These are phyloP conservation scores for Jacana jacana DNA, from an alignment of 2,113 vertebrate species.

Conservation along the genomic window DNA sequence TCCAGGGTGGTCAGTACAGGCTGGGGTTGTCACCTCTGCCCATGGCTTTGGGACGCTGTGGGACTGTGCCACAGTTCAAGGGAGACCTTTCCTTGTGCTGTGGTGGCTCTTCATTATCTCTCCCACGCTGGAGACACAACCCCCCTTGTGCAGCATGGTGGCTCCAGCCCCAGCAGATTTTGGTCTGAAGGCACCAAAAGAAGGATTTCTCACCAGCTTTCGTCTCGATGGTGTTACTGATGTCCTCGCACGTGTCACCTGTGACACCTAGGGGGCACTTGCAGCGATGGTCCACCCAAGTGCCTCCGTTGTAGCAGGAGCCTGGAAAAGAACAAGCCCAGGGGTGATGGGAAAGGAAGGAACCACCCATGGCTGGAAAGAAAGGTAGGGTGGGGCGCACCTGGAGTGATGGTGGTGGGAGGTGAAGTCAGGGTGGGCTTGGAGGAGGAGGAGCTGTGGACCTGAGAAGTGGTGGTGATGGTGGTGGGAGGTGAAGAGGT, in stretches of 20 bases:
- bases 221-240: neutral
- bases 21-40: neutral
- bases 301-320: neutral
- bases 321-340: neutral
- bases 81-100: rapidly evolving
- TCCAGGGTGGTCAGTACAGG: too few species aligned
- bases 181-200: too few species aligned
- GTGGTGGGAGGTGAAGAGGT: too few species aligned
- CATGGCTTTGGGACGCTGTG: neutral
- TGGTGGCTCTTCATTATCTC: too few species aligned
- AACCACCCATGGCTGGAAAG: neutral
- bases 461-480: rapidly evolving
- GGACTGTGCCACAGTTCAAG: rapidly evolving
- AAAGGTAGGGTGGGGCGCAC: neutral
- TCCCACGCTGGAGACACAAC: too few species aligned
- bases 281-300: neutral
- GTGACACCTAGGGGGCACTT: neutral
- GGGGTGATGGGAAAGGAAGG: rapidly evolving
- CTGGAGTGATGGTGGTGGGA: neutral
- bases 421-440: too few species aligned
- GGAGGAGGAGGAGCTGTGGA: neutral
- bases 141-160: neutral
- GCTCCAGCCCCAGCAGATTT: neutral
- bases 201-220: neutral
- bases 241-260: rapidly evolving